Conservation (phyloP, 2,888 invertebrate species). For the Agrotis clavis region DNA sequence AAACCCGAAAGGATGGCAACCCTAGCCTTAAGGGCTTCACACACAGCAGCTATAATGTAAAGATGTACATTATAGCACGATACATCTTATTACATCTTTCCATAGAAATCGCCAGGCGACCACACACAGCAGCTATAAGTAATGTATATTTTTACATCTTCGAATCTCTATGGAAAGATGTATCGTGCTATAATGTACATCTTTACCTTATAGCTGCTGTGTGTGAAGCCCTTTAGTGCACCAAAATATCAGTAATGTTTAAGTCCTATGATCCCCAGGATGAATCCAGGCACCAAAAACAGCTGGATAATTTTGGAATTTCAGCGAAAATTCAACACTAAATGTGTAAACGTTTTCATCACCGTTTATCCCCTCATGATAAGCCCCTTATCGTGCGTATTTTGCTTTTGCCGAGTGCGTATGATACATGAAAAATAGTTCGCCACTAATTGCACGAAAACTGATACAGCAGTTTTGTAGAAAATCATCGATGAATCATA, state of each 20-base stretch:
- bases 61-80: too few relatives aligned
- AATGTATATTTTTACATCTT: too few relatives aligned
- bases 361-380: neutral
- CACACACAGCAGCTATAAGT: too few relatives aligned
- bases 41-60: too few relatives aligned
- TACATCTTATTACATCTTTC: too few relatives aligned
- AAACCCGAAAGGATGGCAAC: too few relatives aligned
- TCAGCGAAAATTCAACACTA: neutral
- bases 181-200: too few relatives aligned
- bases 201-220: too few relatives aligned
- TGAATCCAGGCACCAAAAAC: neutral
- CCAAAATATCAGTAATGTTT: neutral
- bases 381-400: neutral
- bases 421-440: constrained; percentile 46
- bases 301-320: neutral
- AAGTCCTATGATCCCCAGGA: neutral
- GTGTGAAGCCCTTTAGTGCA: too few relatives aligned
- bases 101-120: too few relatives aligned
- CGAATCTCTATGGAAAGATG: too few relatives aligned
- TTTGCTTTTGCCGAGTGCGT: neutral
- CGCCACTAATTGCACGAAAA: constrained; percentile 56
- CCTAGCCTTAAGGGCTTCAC: too few relatives aligned
- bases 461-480: constrained; percentile 64
- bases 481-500: constrained; percentile 60
- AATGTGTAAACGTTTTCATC: neutral